Conservation (phyloP, 2,888 invertebrate species). For the Calameuta idolon region DNA sequence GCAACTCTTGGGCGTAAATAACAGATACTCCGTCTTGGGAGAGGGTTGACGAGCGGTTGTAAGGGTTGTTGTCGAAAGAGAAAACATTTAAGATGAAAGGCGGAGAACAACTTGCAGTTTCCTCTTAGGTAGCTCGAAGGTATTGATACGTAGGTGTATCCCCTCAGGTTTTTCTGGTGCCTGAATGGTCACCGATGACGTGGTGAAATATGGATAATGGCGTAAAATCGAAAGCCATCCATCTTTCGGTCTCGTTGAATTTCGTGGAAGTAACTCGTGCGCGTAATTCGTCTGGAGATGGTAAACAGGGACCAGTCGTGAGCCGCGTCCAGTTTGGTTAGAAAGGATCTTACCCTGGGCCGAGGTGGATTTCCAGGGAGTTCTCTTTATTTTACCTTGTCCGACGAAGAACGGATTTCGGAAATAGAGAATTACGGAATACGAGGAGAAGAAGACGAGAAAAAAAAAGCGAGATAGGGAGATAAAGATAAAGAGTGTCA, state of each 20-base stretch:
- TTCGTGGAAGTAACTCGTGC: not conserved
- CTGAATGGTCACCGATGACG: not conserved
- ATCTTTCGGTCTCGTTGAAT: not conserved
- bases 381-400: not conserved
- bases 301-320: not conserved
- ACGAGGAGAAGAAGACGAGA: not conserved
- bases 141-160: not conserved
- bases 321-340: not conserved
- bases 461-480: conserved; percentile 21
- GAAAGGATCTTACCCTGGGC: not conserved
- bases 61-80: not conserved
- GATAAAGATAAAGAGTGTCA: conserved; percentile 10
- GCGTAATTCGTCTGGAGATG: too few relatives aligned
- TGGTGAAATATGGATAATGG: not conserved
- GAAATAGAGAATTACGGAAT: not conserved
- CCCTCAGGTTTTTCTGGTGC: not conserved
- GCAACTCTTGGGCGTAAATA: not conserved
- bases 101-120: not conserved
- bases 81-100: not conserved
- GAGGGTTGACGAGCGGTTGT: not conserved
- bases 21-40: not conserved
- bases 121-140: not conserved
- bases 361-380: not conserved
- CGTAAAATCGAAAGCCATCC: not conserved
- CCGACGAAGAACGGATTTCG: not conserved